Percentiles rank a stretch among this genome's conserved stretches.
These are phyloP conservation scores for Microtus pennsylvanicus DNA, from an alignment of 2,113 vertebrate species.

Conservation along the genomic window DNA sequence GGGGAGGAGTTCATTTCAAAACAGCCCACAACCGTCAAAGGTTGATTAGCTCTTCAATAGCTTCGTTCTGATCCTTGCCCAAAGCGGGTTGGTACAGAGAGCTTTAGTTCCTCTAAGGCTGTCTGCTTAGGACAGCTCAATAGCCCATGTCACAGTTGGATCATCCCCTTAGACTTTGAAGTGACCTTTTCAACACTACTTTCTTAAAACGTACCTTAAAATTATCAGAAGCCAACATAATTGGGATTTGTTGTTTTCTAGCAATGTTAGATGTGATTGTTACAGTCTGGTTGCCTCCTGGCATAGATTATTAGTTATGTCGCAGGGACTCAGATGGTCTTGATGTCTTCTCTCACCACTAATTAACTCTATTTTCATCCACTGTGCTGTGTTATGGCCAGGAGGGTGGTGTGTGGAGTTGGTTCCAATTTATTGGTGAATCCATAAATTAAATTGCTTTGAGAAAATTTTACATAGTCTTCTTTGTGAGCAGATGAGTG, in stretches of 20 bases:
- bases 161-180: conserved; percentile 44
- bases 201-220: conserved; percentile 46
- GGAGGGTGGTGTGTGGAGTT: neutral
- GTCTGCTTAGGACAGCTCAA: conserved; percentile 48
- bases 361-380: conserved; percentile 45
- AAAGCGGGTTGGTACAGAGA: conserved; percentile 58
- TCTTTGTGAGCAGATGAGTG: neutral
- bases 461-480: neutral
- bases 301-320: neutral
- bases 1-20: conserved; percentile 78
- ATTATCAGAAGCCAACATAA: neutral
- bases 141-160: neutral
- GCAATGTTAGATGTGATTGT: neutral
- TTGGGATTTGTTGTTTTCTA: neutral
- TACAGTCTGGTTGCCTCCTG: neutral
- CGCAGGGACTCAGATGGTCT: conserved; percentile 57
- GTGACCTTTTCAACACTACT: conserved; percentile 8
- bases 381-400: neutral
- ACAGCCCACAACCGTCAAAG: conserved; percentile 51
- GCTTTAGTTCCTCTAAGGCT: too few species aligned
- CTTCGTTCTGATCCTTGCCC: conserved; percentile 54
- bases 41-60: conserved; percentile 76
- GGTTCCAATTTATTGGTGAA: neutral
- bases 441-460: conserved; percentile 15
- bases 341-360: neutral